Conservation (phyloP, 37 sponge, comb jelly and placozoan species). For the Chondrilla cf. caribensis region DNA sequence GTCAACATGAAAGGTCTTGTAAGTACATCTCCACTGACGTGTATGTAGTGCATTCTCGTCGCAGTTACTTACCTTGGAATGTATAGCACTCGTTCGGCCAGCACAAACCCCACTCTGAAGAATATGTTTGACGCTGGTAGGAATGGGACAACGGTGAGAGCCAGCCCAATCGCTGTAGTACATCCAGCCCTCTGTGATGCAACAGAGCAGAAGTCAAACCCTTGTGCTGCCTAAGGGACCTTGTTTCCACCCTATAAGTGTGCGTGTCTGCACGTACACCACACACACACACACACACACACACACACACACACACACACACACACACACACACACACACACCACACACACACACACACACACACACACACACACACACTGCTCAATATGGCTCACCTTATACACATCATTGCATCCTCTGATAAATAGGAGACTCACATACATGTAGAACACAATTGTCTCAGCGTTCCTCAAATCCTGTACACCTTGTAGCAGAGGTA, state of each 20-base stretch:
- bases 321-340: too few relatives aligned
- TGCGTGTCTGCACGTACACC: too few relatives aligned
- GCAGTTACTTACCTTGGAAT: constrained; percentile 2
- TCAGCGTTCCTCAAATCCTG: constrained; percentile 60
- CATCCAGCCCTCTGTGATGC: too few relatives aligned
- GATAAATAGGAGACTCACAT: constrained; percentile 20
- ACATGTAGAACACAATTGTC: constrained; percentile 34
- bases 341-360: too few relatives aligned
- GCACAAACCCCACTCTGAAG: constrained; percentile 87
- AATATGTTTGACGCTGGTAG: constrained; percentile 85
- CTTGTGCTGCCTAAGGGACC: too few relatives aligned
- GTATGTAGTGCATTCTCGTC: neutral
- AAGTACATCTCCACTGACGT: neutral
- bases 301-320: too few relatives aligned
- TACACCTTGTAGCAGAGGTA: constrained; percentile 74
- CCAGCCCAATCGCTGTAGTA: constrained; percentile 19
- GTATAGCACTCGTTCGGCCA: constrained; percentile 87
- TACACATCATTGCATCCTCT: neutral
- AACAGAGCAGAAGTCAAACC: too few relatives aligned
- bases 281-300: too few relatives aligned
- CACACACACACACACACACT: neutral
- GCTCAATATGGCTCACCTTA: constrained; percentile 7
- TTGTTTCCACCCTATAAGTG: too few relatives aligned
- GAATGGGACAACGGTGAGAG: constrained; percentile 64
- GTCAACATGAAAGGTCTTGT: too few relatives aligned